A percentile compares a stretch with the other conserved stretches of the same genome.
Evolutionary conservation across 2,888 invertebrate genomes (phyloP).

Genomic region (Hydroisotoma schaefferi): DNA sequence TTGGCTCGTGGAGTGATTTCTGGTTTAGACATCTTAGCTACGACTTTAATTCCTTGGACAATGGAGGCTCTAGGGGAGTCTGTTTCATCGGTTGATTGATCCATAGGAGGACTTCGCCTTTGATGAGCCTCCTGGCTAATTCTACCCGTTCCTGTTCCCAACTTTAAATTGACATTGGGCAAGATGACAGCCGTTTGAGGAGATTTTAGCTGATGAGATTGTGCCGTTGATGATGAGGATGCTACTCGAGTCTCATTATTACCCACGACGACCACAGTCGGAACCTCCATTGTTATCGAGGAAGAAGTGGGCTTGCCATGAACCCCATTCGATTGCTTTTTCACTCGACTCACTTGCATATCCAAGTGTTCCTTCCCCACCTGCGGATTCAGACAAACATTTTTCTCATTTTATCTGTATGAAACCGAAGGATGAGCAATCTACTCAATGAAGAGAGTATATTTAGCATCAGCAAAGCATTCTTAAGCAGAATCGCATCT

Average conservation of each 20-base stretch:
- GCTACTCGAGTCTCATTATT: constrained; percentile 40
- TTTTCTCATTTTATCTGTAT: too few relatives aligned
- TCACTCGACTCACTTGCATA: constrained; percentile 39
- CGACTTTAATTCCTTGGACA: constrained; percentile 33
- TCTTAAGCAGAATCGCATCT: too few relatives aligned
- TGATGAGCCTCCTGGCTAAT: constrained; percentile 32
- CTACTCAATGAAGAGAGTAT: background rate
- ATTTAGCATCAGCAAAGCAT: background rate
- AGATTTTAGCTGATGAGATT: too few relatives aligned
- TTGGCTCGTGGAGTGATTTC: constrained; percentile 43
- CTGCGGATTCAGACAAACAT: constrained; percentile 35
- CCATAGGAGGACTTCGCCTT: constrained; percentile 27
- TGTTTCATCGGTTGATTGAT: constrained; percentile 31
- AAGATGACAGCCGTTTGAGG: constrained; percentile 14
- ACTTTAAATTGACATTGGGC: constrained; percentile 35
- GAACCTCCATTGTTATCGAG: constrained; percentile 32
- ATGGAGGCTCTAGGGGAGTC: constrained; percentile 30
- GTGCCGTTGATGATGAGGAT: constrained; percentile 25
- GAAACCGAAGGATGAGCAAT: background rate
- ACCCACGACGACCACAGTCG: constrained; percentile 37
- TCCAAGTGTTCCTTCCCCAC: constrained; percentile 47
- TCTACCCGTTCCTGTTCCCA: constrained; percentile 25
- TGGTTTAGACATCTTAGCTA: constrained; percentile 31
- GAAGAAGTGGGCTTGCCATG: constrained; percentile 27
- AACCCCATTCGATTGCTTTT: constrained; percentile 37